These are phyloP conservation scores for Batillaria attramentaria DNA, from an alignment of 1,140 invertebrate genomes.

Conservation along the genomic window DNA sequence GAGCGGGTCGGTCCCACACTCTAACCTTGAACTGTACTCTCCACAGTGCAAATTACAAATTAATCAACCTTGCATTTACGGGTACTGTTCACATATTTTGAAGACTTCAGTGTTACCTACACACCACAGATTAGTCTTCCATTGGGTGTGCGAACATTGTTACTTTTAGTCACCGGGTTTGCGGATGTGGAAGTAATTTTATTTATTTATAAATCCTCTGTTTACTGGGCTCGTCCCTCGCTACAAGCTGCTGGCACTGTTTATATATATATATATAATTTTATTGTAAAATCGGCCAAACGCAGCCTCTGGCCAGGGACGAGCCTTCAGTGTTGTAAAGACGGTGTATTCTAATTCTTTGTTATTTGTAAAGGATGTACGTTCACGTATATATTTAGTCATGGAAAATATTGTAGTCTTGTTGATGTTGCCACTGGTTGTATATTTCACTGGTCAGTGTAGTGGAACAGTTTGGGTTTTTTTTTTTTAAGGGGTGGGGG, in stretches of 20 bases:
- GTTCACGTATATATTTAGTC: background rate
- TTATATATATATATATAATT: background rate
- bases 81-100: background rate
- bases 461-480: too few relatives aligned
- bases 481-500: too few relatives aligned
- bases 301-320: background rate
- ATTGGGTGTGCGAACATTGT: background rate
- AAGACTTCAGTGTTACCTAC: background rate
- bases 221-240: background rate
- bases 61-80: slow-evolving; percentile 24
- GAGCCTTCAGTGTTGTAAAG: background rate
- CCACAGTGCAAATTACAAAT: background rate
- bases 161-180: background rate
- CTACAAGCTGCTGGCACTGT: background rate
- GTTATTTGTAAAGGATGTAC: background rate
- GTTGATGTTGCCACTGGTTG: background rate
- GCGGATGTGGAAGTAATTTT: slow-evolving; percentile 3
- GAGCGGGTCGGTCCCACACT: background rate
- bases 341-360: background rate
- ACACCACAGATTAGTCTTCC: too few relatives aligned
- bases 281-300: background rate
- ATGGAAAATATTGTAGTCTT: background rate
- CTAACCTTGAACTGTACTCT: background rate
- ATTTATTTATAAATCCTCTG: slow-evolving; percentile 17
- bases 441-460: background rate